Conservation (phyloP, 2,888 invertebrate genomes). For the Homarus gammarus region DNA sequence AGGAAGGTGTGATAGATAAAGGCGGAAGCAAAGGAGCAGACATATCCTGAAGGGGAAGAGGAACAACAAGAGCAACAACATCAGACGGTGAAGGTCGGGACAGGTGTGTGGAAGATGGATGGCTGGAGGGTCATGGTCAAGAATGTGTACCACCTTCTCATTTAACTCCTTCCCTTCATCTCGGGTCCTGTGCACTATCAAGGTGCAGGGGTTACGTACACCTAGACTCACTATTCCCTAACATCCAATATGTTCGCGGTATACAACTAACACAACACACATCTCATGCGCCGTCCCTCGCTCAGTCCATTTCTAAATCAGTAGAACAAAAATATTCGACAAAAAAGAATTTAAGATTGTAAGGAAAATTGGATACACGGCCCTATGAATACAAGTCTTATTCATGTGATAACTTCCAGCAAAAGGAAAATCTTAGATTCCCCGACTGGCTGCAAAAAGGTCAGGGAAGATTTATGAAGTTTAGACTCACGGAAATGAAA, state of each 20-base stretch:
- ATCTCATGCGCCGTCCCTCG: too few relatives aligned
- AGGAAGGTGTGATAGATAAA: too few relatives aligned
- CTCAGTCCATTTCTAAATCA: too few relatives aligned
- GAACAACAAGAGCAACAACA: background rate
- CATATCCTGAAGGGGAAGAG: too few relatives aligned
- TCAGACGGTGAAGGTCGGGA: slow-evolving; percentile 2
- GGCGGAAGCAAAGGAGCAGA: too few relatives aligned
- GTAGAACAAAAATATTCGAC: background rate
- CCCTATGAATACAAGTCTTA: slow-evolving; percentile 33
- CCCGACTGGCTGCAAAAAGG: slow-evolving; percentile 19
- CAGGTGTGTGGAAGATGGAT: slow-evolving; percentile 53
- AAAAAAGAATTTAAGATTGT: slow-evolving; percentile 19
- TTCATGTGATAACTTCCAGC: slow-evolving; percentile 37
- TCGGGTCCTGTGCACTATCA: too few relatives aligned
- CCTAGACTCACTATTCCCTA: too few relatives aligned
- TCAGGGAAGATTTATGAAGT: slow-evolving; percentile 48
- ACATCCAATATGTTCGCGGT: too few relatives aligned
- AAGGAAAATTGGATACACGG: slow-evolving; percentile 37
- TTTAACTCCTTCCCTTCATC: too few relatives aligned
- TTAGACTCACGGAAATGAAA: slow-evolving; percentile 47
- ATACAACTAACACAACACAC: too few relatives aligned
- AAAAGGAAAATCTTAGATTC: slow-evolving; percentile 44
- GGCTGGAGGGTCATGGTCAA: slow-evolving; percentile 30
- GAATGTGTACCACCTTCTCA: background rate
- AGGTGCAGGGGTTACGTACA: too few relatives aligned